Conservation (phyloP, 2,888 invertebrate genomes). For the Clepsis dumicolana region DNA sequence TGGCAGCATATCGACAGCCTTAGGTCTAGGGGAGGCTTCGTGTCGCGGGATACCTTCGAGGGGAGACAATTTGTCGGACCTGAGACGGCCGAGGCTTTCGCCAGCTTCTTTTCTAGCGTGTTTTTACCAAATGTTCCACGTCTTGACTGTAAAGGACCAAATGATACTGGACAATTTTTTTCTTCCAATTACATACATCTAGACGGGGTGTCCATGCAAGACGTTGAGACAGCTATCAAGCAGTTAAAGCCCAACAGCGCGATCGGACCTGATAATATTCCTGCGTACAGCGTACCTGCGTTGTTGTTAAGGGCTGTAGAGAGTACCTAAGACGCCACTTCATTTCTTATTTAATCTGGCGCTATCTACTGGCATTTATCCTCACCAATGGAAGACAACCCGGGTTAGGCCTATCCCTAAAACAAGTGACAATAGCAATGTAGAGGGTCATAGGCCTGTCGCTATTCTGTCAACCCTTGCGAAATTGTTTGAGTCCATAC, state of each 20-base stretch:
- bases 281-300: not conserved
- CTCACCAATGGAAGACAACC: not conserved
- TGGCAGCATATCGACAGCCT: not conserved
- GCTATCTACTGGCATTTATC: not conserved
- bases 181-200: not conserved
- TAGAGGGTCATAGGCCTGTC: not conserved
- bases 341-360: not conserved
- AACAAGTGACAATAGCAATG: not conserved
- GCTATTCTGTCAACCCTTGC: not conserved
- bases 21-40: slow-evolving; percentile 7
- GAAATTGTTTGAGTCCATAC: not conserved
- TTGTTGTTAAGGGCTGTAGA: not conserved
- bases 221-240: not conserved
- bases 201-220: not conserved
- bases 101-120: slow-evolving; percentile 1
- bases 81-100: slow-evolving; percentile 1
- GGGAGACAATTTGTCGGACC: not conserved
- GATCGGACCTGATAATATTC: not conserved
- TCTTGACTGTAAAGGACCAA: not conserved
- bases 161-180: not conserved
- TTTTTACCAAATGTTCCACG: slow-evolving; percentile 13
- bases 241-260: not conserved
- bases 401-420: not conserved
- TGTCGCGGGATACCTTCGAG: not conserved
- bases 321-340: not conserved